Evolutionary conservation across 2,113 vertebrate species (phyloP).

Genomic region (Prunella fulvescens): DNA sequence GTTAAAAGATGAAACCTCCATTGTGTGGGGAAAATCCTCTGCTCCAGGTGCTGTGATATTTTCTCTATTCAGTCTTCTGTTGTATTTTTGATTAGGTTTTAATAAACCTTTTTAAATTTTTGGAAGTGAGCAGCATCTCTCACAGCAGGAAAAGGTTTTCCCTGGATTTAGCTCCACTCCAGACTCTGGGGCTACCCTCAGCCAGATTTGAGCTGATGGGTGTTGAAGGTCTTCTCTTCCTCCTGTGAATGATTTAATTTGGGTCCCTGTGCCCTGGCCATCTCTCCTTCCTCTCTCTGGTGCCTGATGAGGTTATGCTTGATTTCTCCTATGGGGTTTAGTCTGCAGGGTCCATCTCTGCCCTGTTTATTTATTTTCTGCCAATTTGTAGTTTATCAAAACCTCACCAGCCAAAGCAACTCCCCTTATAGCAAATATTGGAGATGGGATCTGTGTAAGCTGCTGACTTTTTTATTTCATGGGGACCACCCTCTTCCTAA

Average conservation of each 20-base stretch:
- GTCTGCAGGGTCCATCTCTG: not conserved
- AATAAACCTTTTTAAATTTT: no score
- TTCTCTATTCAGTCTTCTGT: no score
- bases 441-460: not conserved
- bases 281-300: not conserved
- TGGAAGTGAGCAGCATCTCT: no score
- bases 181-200: not conserved
- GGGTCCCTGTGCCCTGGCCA: not conserved
- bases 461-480: not conserved
- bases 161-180: not conserved
- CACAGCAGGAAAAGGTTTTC: not conserved
- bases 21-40: no score
- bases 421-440: not conserved
- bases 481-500: not conserved
- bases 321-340: not conserved
- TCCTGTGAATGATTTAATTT: not conserved
- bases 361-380: not conserved
- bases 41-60: no score
- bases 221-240: not conserved
- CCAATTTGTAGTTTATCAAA: not conserved
- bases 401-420: not conserved
- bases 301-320: not conserved
- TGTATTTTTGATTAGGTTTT: no score
- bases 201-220: not conserved
- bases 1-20: no score